Evolutionary conservation across 2,797 vertebrate species (phyloP).

Genomic region (Numenius phaeopus): DNA sequence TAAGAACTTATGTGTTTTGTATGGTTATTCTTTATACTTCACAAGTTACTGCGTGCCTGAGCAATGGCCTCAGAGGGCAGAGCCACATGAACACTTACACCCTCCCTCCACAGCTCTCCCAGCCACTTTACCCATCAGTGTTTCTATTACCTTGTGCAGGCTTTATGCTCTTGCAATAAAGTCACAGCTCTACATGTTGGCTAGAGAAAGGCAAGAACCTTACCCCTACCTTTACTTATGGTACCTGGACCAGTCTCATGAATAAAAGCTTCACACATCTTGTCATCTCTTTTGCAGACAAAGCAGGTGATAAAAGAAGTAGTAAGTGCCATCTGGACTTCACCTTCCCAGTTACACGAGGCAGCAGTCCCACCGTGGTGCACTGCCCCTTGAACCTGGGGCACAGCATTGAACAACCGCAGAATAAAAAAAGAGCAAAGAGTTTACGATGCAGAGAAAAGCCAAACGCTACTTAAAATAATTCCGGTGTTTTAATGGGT

Average conservation of each 20-base stretch:
- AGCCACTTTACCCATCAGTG: not conserved
- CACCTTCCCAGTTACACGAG: not conserved
- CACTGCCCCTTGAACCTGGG: not conserved
- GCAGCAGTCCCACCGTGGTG: not conserved
- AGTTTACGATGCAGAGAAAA: not conserved
- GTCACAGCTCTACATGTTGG: not conserved
- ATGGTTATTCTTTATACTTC: not conserved
- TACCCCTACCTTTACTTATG: not conserved
- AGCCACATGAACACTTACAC: not conserved
- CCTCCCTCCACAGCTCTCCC: not conserved
- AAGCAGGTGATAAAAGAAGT: not conserved
- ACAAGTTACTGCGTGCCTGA: not conserved
- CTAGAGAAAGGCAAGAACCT: not conserved
- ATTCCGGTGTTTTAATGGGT: not conserved
- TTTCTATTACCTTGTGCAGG: not conserved
- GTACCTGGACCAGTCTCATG: not conserved
- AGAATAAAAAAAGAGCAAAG: not conserved
- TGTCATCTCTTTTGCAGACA: not conserved
- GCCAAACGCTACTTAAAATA: not conserved
- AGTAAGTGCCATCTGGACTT: not conserved
- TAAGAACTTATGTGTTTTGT: not conserved
- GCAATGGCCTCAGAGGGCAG: not conserved
- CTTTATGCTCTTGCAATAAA: not conserved
- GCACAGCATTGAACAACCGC: not conserved
- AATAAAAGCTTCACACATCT: not conserved